Evolutionary conservation across 2,797 vertebrate genomes (phyloP), one percentile per base, ranked within the genome.

Genomic region (Enteromius unitaeniatus): DNA sequence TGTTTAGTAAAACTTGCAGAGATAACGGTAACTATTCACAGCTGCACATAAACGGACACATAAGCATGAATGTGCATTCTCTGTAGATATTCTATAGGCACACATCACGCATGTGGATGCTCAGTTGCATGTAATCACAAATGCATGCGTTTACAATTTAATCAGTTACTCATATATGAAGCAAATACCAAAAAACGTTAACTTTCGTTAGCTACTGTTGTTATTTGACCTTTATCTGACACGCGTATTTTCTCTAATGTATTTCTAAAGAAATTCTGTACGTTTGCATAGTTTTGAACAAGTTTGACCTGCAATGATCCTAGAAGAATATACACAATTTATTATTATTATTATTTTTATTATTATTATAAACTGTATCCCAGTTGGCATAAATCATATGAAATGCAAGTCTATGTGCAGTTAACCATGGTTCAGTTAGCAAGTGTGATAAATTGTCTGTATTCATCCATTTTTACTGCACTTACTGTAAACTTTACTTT

Each of bases 1-100:
- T 64, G n/a, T 76, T 42, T 28, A 53, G 26, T 13, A 6, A 70
- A 53, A 47, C 42, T 3, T 49, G 45, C 40, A 23, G 26, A 64
- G 34, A 84, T 80, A 78, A 80, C 26, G 73, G 81, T 49, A 23
- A n/a, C 77, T 84, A 69, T 64, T 78, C 40, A 69, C 75, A 82
- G 28, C 26, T 19, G 58, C 75, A 85, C 53, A 64, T 34, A 58
- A n/a, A n/a, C 37, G 37, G 17, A 73, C 21, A 62, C 40, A 62
- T 13, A 34, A 21, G 31, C 8, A 14, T 42, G 17, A 53, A 69
- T 51, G 76, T 73, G 58, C 47, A 67, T 31, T 34, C 34, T 51
- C 34, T 40, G 49, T 19, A 34, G n/a, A 34, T 49, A 26, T 51
- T 53, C 2, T 74, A 23, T 15, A 42, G 58, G 45, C 23, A 55